These are phyloP conservation scores for Trichomalopsis sarcophagae DNA, from an alignment of 1,140 invertebrate genomes.

Conservation along the genomic window DNA sequence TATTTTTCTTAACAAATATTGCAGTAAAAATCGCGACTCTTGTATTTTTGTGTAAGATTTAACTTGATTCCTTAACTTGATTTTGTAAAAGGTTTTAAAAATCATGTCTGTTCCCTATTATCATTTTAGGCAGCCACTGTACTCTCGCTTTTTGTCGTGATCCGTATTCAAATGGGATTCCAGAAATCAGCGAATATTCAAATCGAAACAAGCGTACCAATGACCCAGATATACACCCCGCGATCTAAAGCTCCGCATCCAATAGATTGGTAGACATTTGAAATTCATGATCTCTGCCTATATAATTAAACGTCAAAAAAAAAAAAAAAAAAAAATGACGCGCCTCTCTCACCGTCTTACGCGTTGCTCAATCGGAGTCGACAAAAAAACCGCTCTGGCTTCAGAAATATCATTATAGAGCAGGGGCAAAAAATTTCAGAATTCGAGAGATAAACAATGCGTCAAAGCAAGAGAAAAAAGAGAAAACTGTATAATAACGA, in stretches of 20 bases:
- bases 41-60: no score
- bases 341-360: no score
- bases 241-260: neutral
- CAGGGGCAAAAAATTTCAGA: neutral
- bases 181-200: neutral
- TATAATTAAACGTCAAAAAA: conserved; percentile 15
- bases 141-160: no score
- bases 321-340: neutral
- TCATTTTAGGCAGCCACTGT: no score
- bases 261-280: neutral
- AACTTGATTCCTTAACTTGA: no score
- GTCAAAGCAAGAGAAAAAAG: no score
- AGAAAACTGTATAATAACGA: no score
- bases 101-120: no score
- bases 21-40: no score
- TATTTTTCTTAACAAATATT: no score
- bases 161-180: neutral
- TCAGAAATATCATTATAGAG: neutral
- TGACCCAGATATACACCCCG: neutral
- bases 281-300: conserved; percentile 2
- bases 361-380: neutral
- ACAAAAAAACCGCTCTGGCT: neutral
- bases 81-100: no score
- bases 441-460: no score
- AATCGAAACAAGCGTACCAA: neutral